These are phyloP conservation scores for Clavelina lepadiformis DNA, from an alignment of 23 tunicate genomes.

Conservation along the genomic window DNA sequence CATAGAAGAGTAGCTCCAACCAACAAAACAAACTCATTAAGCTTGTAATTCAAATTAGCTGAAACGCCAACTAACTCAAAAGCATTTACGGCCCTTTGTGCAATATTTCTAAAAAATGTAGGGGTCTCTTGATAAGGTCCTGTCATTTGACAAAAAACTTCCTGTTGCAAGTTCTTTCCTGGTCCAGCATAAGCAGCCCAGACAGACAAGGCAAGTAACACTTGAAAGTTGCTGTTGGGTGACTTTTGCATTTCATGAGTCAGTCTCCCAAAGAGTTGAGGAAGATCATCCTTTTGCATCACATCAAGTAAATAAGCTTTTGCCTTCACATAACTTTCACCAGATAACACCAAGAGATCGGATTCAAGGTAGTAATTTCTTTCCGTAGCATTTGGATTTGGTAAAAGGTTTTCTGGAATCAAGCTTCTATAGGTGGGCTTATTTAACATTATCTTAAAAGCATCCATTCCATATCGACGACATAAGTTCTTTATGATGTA, in stretches of 20 bases:
- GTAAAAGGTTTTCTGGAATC: constrained; percentile 25
- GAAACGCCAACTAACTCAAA: too few relatives aligned
- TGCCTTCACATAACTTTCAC: constrained; percentile 15
- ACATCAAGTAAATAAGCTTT: constrained; percentile 12
- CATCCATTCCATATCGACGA: constrained; percentile 31
- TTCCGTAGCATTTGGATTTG: not conserved
- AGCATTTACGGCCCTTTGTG: too few relatives aligned
- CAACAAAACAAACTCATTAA: too few relatives aligned
- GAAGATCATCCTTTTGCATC: not conserved
- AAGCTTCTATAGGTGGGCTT: constrained; percentile 10
- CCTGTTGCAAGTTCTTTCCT: not conserved
- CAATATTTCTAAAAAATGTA: too few relatives aligned
- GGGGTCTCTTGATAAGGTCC: too few relatives aligned
- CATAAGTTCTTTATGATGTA: constrained; percentile 28
- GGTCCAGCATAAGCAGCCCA: constrained; percentile 22
- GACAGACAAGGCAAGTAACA: constrained; percentile 29
- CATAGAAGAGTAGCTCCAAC: too few relatives aligned
- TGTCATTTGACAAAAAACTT: too few relatives aligned
- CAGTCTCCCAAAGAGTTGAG: constrained; percentile 1
- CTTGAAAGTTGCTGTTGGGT: constrained; percentile 20
- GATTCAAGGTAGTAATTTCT: constrained; percentile 4
- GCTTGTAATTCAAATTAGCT: too few relatives aligned
- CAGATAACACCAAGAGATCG: constrained; percentile 13
- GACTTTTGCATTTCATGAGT: constrained; percentile 17
- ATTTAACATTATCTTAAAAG: constrained; percentile 18